Conservation (phyloP, 2,888 invertebrate genomes). For the Harpalus rufipes region DNA sequence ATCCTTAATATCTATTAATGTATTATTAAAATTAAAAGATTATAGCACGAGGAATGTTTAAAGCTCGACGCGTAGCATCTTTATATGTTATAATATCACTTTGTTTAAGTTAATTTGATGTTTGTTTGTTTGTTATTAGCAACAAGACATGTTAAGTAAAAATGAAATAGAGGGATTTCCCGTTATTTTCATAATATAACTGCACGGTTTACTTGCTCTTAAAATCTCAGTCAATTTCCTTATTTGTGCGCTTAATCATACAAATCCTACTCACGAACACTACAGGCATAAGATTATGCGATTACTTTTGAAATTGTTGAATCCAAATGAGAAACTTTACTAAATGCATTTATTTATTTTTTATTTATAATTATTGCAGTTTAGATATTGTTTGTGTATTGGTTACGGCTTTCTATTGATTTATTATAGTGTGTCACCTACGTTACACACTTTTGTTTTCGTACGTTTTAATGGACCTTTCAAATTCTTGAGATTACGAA, state of each 20-base stretch:
- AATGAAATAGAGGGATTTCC: constrained; percentile 26
- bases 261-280: background rate
- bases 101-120: background rate
- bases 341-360: no score
- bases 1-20: no score
- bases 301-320: constrained; percentile 7
- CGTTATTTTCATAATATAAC: constrained; percentile 26
- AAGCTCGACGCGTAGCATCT: no score
- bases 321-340: constrained; percentile 25
- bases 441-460: constrained; percentile 57
- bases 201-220: constrained; percentile 16
- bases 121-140: background rate
- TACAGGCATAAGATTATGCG: constrained; percentile 15
- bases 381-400: background rate
- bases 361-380: no score
- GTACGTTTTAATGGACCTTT: constrained; percentile 50
- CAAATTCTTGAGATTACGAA: constrained; percentile 22
- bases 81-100: no score
- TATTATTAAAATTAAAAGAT: no score
- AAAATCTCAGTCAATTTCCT: constrained; percentile 34
- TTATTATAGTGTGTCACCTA: constrained; percentile 45
- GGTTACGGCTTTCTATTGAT: constrained; percentile 55
- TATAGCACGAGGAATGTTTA: no score
- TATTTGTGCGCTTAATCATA: constrained; percentile 25
- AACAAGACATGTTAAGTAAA: background rate